phyloP scores from a whole-genome alignment of 2,888 invertebrate genomes.

The Drosophila testacea region DNA sequence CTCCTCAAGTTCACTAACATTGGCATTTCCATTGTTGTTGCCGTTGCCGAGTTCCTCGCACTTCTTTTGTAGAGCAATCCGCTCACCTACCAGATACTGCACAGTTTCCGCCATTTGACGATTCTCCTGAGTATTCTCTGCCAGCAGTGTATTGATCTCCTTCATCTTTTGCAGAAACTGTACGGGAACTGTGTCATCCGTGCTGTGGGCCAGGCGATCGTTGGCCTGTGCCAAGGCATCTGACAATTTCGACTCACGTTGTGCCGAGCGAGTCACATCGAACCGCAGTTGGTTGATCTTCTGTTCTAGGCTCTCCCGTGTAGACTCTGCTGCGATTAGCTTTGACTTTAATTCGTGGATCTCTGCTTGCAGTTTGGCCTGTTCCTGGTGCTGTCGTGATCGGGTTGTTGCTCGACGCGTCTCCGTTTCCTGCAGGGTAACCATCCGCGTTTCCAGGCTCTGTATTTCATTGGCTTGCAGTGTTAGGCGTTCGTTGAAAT shows the following conservation, averaged over 20 bases:
- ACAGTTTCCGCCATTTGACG: constrained; percentile 86
- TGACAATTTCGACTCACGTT: constrained; percentile 83
- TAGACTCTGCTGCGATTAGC: constrained; percentile 70
- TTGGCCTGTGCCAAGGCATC: constrained; percentile 82
- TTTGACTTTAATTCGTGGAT: constrained; percentile 81
- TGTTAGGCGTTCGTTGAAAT: constrained; percentile 83
- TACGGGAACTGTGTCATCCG: constrained; percentile 82
- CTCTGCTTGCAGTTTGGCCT: constrained; percentile 80
- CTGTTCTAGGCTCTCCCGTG: constrained; percentile 77
- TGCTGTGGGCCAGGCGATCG: constrained; percentile 65
- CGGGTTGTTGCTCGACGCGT: constrained; percentile 81
- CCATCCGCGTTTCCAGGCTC: constrained; percentile 86
- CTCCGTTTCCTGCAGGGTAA: constrained; percentile 84
- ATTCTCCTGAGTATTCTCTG: constrained; percentile 86
- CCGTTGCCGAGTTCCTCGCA: constrained; percentile 84
- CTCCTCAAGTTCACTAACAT: constrained; percentile 82
- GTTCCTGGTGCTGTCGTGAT: constrained; percentile 83
- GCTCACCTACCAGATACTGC: constrained; percentile 85
- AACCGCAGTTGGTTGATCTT: constrained; percentile 80
- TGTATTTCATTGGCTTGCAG: constrained; percentile 85
- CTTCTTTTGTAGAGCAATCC: constrained; percentile 85
- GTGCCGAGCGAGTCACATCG: constrained; percentile 83
- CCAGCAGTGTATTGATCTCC: constrained; percentile 86
- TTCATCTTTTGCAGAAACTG: constrained; percentile 85
- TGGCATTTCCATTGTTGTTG: constrained; percentile 55